Conservation (phyloP, 2,113 vertebrate species). For the Pachyramphus minor region DNA sequence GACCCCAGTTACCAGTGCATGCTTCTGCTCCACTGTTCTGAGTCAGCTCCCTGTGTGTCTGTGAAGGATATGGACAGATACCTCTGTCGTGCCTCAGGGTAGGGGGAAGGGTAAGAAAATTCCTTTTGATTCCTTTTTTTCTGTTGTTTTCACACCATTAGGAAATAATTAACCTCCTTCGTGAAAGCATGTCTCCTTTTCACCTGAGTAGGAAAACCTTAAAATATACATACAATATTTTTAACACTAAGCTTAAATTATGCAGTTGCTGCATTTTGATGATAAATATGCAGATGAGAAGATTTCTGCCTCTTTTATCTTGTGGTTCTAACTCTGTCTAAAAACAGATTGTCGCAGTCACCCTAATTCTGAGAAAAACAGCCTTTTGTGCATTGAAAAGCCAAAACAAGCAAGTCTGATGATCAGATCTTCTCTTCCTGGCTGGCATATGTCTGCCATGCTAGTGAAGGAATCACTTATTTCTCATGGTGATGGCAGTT, state of each 20-base stretch:
- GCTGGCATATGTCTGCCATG: constrained; percentile 52
- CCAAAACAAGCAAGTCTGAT: constrained; percentile 53
- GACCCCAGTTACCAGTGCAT: fast-evolving
- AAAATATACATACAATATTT: constrained; percentile 73
- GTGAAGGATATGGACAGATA: constrained; percentile 7
- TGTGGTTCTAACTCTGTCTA: constrained; percentile 60
- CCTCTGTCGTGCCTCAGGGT: background rate
- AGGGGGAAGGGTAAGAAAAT: constrained; percentile 52
- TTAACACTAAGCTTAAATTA: constrained; percentile 75
- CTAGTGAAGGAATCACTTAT: constrained; percentile 47
- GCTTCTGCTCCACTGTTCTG: background rate
- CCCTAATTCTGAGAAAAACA: constrained; percentile 68
- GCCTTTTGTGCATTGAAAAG: constrained; percentile 59
- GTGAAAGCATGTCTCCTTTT: constrained; percentile 70
- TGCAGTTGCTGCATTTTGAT: constrained; percentile 72
- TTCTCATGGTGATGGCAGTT: constrained; percentile 26
- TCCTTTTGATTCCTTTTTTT: constrained; percentile 57
- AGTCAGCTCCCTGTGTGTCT: background rate
- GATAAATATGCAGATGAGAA: constrained; percentile 71
- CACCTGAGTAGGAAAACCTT: constrained; percentile 70
- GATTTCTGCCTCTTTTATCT: constrained; percentile 55
- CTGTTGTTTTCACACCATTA: constrained; percentile 68
- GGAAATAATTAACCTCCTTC: constrained; percentile 76
- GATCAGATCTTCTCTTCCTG: constrained; percentile 45
- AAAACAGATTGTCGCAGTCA: constrained; percentile 70